phyloP scores from a whole-genome alignment of 1,140 invertebrate species.

The Phthorimaea operculella region DNA sequence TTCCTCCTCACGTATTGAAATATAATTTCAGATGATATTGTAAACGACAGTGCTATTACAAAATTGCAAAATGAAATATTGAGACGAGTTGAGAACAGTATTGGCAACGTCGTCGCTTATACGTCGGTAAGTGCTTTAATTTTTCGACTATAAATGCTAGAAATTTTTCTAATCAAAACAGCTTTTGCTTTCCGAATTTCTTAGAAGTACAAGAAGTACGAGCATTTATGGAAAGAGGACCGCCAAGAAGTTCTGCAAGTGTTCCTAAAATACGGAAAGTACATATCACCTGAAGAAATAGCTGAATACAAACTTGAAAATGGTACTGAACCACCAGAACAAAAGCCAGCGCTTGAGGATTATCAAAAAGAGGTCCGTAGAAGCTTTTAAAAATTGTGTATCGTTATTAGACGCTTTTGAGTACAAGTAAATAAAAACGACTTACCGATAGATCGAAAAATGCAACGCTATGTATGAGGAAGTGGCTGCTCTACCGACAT shows the following conservation, averaged over 20 bases:
- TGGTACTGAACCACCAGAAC: conserved; percentile 60
- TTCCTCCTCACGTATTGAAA: too few species aligned
- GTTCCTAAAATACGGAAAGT: conserved; percentile 75
- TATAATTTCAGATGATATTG: conserved; percentile 42
- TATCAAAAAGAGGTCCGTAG: conserved; percentile 57
- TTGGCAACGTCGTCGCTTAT: conserved; percentile 48
- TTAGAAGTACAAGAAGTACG: conserved; percentile 63
- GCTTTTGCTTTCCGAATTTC: background rate
- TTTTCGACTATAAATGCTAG: too few species aligned
- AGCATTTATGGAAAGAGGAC: conserved; percentile 78
- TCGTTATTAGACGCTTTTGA: too few species aligned
- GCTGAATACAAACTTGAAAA: conserved; percentile 67
- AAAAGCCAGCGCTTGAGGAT: conserved; percentile 48
- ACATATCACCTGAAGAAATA: conserved; percentile 71
- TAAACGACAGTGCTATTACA: conserved; percentile 42
- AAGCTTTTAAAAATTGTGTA: too few species aligned
- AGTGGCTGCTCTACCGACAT: conserved; percentile 41
- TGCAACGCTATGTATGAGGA: conserved; percentile 58
- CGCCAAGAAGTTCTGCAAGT: conserved; percentile 72
- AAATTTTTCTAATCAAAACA: too few species aligned
- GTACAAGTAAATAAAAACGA: too few species aligned
- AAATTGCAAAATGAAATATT: conserved; percentile 56
- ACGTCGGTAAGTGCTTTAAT: conserved; percentile 35
- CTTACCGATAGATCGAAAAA: conserved; percentile 50
- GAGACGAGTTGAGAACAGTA: conserved; percentile 50